Conservation (phyloP, 2,797 vertebrate genomes). For the Nannoperca obscura region DNA sequence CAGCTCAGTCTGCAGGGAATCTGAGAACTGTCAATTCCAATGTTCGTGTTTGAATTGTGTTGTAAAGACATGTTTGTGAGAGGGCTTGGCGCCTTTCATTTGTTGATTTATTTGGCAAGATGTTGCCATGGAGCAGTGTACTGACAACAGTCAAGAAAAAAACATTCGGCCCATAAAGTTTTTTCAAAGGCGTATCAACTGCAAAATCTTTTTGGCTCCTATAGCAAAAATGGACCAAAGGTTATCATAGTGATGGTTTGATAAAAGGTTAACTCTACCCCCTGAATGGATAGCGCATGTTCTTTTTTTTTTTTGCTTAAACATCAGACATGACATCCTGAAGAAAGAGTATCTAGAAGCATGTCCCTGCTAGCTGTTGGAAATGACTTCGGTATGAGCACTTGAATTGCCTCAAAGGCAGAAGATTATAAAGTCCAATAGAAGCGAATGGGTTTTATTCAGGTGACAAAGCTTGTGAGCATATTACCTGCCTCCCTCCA, state of each 20-base stretch:
- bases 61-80: conserved; percentile 25
- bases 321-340: conserved; percentile 15
- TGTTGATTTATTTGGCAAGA: conserved; percentile 56
- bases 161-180: conserved; percentile 47
- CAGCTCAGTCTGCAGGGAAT: conserved; percentile 8
- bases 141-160: conserved; percentile 21
- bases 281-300: background rate
- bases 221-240: conserved; percentile 39
- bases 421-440: conserved; percentile 32
- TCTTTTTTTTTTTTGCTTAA: background rate
- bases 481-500: background rate
- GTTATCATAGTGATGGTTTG: conserved; percentile 34
- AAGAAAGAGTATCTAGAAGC: background rate
- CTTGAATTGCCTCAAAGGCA: conserved; percentile 21
- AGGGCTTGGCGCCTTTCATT: conserved; percentile 46
- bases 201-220: conserved; percentile 27
- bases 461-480: conserved; percentile 35
- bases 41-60: conserved; percentile 28
- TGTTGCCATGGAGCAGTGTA: conserved; percentile 54
- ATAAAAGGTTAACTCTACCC: conserved; percentile 17
- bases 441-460: conserved; percentile 39
- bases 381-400: background rate
- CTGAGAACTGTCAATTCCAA: conserved; percentile 23
- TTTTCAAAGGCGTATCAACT: conserved; percentile 18
- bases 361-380: conserved; percentile 8